Evolutionary conservation across 1,140 invertebrate genomes (phyloP).

Genomic region (Polyergus mexicanus): DNA sequence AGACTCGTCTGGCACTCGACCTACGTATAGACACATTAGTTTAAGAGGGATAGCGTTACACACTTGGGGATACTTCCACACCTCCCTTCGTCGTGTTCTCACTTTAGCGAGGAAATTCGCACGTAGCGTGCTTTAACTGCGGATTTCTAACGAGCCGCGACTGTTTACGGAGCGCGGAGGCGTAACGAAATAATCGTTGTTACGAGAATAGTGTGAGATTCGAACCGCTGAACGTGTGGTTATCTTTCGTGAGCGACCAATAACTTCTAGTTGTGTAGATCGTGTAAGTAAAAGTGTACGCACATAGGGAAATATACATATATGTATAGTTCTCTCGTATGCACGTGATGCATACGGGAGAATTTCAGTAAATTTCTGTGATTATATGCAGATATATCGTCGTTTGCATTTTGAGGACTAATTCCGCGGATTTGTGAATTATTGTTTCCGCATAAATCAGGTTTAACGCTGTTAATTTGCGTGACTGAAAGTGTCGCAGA

Average conservation of each 20-base stretch:
- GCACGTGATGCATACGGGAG: constrained; percentile 2
- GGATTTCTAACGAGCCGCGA: constrained; percentile 72
- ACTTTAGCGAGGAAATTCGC: constrained; percentile 70
- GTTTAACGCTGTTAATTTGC: constrained; percentile 33
- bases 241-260: constrained; percentile 36
- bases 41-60: constrained; percentile 39
- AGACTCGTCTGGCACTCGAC: constrained; percentile 55
- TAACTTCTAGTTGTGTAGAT: constrained; percentile 20
- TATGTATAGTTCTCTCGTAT: too few species aligned
- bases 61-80: constrained; percentile 3
- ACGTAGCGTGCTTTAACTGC: constrained; percentile 59
- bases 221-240: constrained; percentile 22
- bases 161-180: constrained; percentile 58
- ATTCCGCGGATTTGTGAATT: not conserved
- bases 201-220: constrained; percentile 23
- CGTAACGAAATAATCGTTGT: constrained; percentile 65
- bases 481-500: constrained; percentile 33
- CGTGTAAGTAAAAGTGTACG: not conserved
- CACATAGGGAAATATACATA: too few species aligned
- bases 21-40: constrained; percentile 63
- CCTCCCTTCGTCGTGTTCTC: constrained; percentile 40
- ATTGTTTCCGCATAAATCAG: not conserved
- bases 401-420: not conserved
- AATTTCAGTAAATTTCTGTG: constrained; percentile 50
- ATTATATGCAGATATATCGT: constrained; percentile 19